Conservation (phyloP, 2,888 invertebrate species). For the Athripsodes cinereus region DNA sequence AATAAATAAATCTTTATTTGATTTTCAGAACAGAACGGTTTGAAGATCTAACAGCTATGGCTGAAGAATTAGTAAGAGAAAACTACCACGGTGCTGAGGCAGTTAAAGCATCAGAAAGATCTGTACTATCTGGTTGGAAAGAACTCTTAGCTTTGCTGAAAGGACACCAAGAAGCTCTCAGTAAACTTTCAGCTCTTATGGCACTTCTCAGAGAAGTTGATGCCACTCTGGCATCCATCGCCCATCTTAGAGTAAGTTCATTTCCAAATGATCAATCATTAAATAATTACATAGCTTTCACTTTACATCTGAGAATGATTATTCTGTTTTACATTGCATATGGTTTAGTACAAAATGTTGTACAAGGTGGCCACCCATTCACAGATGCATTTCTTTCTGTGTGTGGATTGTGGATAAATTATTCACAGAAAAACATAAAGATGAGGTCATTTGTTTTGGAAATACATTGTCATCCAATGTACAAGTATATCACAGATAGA, state of each 20-base stretch:
- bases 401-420: too few relatives aligned
- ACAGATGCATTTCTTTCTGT: too few relatives aligned
- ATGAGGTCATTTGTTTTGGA: too few relatives aligned
- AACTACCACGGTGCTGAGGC: conserved; percentile 85
- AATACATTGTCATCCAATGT: too few relatives aligned
- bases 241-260: conserved; percentile 65
- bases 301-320: too few relatives aligned
- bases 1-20: background rate
- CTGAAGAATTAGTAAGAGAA: conserved; percentile 83
- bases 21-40: conserved; percentile 78
- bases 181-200: conserved; percentile 79
- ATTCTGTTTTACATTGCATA: too few relatives aligned
- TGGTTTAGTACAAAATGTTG: too few relatives aligned
- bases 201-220: conserved; percentile 87
- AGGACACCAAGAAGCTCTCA: conserved; percentile 71
- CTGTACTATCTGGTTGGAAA: conserved; percentile 83
- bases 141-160: conserved; percentile 79
- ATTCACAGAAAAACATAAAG: too few relatives aligned
- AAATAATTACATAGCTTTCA: too few relatives aligned
- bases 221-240: conserved; percentile 75
- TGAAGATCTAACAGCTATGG: conserved; percentile 89
- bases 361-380: too few relatives aligned
- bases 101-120: conserved; percentile 62
- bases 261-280: background rate
- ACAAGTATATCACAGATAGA: too few relatives aligned